Evolutionary conservation across 1,140 invertebrate species (phyloP).

Genomic region (Drosophila arawakana): DNA sequence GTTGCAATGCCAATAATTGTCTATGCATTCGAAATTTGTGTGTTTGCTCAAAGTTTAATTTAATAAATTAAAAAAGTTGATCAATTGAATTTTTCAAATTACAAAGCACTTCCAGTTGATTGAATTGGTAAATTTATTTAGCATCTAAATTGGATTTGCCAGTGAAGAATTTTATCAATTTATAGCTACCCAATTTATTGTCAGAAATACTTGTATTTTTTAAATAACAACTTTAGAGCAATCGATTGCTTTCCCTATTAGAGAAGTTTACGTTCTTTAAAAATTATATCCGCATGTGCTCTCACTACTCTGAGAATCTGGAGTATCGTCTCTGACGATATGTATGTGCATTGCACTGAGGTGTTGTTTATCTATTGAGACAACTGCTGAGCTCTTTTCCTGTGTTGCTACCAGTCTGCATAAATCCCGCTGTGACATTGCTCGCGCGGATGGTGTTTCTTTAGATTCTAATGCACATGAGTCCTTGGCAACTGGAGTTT

Average conservation of each 20-base stretch:
- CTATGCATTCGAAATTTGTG: slow-evolving; percentile 1
- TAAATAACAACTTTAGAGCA: neutral
- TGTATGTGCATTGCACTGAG: slow-evolving; percentile 11
- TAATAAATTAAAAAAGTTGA: slow-evolving; percentile 4
- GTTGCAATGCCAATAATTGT: neutral
- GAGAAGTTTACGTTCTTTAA: slow-evolving; percentile 45
- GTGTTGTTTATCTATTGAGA: slow-evolving; percentile 20
- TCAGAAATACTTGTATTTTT: neutral
- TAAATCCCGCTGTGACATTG: slow-evolving; percentile 35
- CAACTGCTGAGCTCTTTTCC: slow-evolving; percentile 41
- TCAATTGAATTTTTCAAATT: neutral
- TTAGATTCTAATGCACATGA: slow-evolving; percentile 22
- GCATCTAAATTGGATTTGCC: slow-evolving; percentile 3
- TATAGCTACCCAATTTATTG: neutral
- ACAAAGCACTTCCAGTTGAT: neutral
- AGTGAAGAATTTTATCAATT: neutral
- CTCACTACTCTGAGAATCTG: slow-evolving; percentile 34
- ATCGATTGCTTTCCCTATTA: slow-evolving; percentile 1
- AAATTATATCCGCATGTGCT: slow-evolving; percentile 42
- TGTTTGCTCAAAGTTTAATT: neutral
- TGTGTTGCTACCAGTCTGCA: slow-evolving; percentile 21
- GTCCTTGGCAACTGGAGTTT: slow-evolving; percentile 33
- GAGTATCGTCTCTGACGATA: slow-evolving; percentile 16
- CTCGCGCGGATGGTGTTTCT: slow-evolving; percentile 27
- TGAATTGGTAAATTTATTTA: neutral